Percentiles rank a stretch among this genome's conserved stretches.
Evolutionary conservation across 2,888 invertebrate genomes (phyloP).

Genomic region (Celastrina argiolus): DNA sequence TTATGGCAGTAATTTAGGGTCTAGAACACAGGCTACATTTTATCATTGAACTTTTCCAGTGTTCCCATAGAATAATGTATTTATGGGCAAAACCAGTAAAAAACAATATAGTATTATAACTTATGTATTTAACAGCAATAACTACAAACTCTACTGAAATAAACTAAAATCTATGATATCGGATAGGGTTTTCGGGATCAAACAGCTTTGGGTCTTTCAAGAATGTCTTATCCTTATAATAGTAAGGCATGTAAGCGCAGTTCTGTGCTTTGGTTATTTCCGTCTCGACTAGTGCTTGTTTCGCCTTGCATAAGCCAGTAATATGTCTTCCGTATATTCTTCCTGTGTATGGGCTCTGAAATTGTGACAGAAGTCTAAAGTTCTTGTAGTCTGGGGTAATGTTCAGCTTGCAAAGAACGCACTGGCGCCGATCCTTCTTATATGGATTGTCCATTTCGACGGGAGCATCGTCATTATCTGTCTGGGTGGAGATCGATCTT

Average conservation of each 20-base stretch:
- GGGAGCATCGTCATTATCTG: constrained; percentile 59
- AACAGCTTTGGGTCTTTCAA: constrained; percentile 93
- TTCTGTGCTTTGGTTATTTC: constrained; percentile 87
- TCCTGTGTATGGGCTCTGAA: constrained; percentile 97
- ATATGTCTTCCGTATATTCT: constrained; percentile 94
- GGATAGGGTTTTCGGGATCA: constrained; percentile 89
- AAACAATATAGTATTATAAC: neutral
- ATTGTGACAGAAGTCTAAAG: constrained; percentile 92
- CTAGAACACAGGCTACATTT: too few relatives aligned
- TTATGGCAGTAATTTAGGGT: too few relatives aligned
- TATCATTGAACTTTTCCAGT: too few relatives aligned
- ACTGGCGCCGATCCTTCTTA: constrained; percentile 82
- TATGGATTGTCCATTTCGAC: constrained; percentile 88
- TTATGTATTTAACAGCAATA: constrained; percentile 25
- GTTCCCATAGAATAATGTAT: too few relatives aligned
- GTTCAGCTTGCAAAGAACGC: constrained; percentile 89
- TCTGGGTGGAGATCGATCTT: constrained; percentile 44
- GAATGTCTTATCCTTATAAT: constrained; percentile 88
- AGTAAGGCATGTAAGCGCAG: constrained; percentile 89
- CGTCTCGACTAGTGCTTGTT: constrained; percentile 85
- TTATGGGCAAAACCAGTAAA: too few relatives aligned
- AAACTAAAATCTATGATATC: constrained; percentile 85
- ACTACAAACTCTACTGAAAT: neutral
- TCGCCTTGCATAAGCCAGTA: constrained; percentile 92
- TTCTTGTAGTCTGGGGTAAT: constrained; percentile 95